phyloP scores from a whole-genome alignment of 1,140 invertebrate species.

The Octopus bimaculoides region DNA sequence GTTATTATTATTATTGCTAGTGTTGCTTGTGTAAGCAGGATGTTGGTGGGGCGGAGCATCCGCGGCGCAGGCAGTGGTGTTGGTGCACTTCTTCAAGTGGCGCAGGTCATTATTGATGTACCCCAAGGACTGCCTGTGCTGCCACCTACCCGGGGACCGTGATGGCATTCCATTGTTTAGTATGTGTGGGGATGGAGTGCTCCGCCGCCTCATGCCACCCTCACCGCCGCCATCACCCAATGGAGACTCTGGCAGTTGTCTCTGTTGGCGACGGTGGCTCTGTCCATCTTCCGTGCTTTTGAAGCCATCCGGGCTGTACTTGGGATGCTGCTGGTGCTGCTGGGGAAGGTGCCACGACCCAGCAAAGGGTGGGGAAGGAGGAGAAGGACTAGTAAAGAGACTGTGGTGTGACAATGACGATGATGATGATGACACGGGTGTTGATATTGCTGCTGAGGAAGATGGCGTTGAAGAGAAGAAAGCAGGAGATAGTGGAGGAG shows the following conservation, averaged over 20 bases:
- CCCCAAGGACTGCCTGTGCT: constrained; percentile 40
- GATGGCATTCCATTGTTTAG: constrained; percentile 49
- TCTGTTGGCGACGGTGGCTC: constrained; percentile 45
- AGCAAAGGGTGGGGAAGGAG: too few species aligned
- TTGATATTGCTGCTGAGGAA: too few species aligned
- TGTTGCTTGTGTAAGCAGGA: neutral
- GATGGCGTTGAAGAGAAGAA: too few species aligned
- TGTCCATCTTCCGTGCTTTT: constrained; percentile 23
- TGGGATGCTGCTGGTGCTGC: too few species aligned
- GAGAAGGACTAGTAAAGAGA: too few species aligned
- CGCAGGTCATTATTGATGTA: constrained; percentile 53
- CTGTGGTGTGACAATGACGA: too few species aligned
- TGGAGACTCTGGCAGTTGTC: constrained; percentile 43
- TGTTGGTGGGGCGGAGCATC: neutral
- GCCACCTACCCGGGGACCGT: constrained; percentile 29
- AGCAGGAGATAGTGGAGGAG: too few species aligned
- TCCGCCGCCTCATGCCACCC: too few species aligned
- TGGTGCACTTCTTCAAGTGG: constrained; percentile 46
- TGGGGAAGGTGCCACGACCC: too few species aligned
- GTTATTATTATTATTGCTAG: neutral
- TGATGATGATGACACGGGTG: too few species aligned
- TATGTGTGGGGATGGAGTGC: constrained; percentile 20
- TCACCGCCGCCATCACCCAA: constrained; percentile 11
- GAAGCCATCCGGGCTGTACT: too few species aligned
- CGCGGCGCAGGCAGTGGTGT: constrained; percentile 11